Base-by-base conservation (phyloP, 2,888 invertebrate species). In the Oeneis ivallda region DNA sequence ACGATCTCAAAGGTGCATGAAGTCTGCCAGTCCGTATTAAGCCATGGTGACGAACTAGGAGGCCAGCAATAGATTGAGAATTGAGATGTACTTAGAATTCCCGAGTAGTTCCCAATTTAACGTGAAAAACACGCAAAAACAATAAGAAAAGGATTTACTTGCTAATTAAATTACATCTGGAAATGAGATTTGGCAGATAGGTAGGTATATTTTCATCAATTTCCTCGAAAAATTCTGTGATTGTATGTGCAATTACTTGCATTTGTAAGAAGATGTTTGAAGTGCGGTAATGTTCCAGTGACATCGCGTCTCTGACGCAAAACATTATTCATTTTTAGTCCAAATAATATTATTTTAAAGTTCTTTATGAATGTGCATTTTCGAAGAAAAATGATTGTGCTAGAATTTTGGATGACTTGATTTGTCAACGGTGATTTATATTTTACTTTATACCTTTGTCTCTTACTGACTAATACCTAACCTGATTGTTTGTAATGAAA, bases 311-410 rank as follows among this genome's bases (percentile, higher is more conserved):
- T 50, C 43, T 54, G 62, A 49, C 62, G 62, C 54, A 68, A 52
- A 43, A 58, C 58, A 50, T 67, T 57, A 60, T 32, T 67, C 57
- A 47, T 57, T 58, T 64, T 65, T 58, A 59, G 54, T 62, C 43
- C 57, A 43, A 57, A 57, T 62, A 49, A 68, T 54, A 17, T 47
- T 10, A n/a, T 47, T 10, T 65, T 64, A 39, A 61, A n/a, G 11
- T 0, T 17, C 34, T 62, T 54, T 34, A 37, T 15, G 54, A 54
- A 63, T 49, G 17, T 37, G 15, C 50, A 52, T 54, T 37, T 54
- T 39, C 17, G 37, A 17, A 11, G 54, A 54, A 54, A 37, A 15
- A 41, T 41, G 17, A 41, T 19, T 13, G 0, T 26, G 26, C 49
- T 26, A 15, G 15, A 3, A 10, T n/a, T 47, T 17, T 47, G 9